Conservation (phyloP, 2,888 invertebrate genomes). For the Deilephila porcellus region DNA sequence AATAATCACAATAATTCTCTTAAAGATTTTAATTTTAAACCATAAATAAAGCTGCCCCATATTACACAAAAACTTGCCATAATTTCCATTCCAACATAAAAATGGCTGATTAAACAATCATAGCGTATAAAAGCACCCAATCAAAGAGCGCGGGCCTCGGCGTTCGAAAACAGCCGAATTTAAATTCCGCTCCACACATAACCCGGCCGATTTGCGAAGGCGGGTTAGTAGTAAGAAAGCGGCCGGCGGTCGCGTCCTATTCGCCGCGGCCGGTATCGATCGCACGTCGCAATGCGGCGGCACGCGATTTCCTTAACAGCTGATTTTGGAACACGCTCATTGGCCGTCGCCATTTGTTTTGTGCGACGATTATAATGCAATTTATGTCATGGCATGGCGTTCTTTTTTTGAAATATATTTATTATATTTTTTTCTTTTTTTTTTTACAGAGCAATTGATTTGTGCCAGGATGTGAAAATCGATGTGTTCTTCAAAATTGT, state of each 20-base stretch:
- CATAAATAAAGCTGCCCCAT: background rate
- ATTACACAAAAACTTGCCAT: background rate
- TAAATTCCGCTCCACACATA: conserved; percentile 42
- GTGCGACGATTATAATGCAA: conserved; percentile 21
- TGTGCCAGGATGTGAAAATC: background rate
- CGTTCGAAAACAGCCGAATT: conserved; percentile 32
- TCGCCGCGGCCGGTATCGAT: conserved; percentile 64
- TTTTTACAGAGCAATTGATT: background rate
- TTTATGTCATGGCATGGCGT: conserved; percentile 6
- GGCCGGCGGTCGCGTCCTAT: conserved; percentile 60
- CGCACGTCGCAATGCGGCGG: conserved; percentile 64
- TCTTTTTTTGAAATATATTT: conserved; percentile 10
- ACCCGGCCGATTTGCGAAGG: conserved; percentile 51
- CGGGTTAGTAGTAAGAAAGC: conserved; percentile 39
- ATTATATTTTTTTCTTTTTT: background rate
- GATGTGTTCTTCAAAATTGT: background rate
- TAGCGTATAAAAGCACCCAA: conserved; percentile 23
- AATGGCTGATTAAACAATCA: conserved; percentile 26
- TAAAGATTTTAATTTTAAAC: background rate
- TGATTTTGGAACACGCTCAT: conserved; percentile 50
- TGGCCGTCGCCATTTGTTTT: conserved; percentile 28
- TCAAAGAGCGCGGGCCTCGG: conserved; percentile 14
- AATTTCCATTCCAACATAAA: conserved; percentile 21
- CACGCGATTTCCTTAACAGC: conserved; percentile 48
- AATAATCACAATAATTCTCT: no score